Conservation (phyloP, 1,140 invertebrate genomes). For the Harpegnathos saltator region DNA sequence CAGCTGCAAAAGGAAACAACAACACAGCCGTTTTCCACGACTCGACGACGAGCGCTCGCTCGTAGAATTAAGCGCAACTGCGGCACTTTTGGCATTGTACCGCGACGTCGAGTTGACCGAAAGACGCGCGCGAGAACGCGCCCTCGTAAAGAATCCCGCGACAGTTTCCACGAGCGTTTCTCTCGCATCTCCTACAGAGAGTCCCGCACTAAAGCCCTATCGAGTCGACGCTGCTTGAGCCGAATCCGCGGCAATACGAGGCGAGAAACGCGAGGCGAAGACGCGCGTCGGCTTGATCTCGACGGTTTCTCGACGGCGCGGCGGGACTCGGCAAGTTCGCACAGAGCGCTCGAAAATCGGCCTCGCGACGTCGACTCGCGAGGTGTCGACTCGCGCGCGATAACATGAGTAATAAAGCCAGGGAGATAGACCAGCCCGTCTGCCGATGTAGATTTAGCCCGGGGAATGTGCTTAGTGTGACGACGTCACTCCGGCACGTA, state of each 20-base stretch:
- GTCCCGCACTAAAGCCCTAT: too few relatives aligned
- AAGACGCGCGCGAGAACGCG: constrained; percentile 10
- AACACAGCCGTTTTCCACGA: constrained; percentile 54
- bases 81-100: constrained; percentile 12
- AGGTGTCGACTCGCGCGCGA: background rate
- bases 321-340: background rate
- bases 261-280: background rate
- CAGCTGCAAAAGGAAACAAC: constrained; percentile 63
- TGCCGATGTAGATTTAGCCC: constrained; percentile 12
- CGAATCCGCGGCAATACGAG: too few relatives aligned
- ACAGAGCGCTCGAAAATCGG: background rate
- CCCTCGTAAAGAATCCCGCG: background rate
- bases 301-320: background rate
- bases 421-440: background rate
- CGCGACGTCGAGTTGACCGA: background rate
- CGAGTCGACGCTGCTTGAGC: too few relatives aligned
- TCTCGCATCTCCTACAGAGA: too few relatives aligned
- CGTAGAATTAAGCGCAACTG: constrained; percentile 47
- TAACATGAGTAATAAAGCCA: background rate
- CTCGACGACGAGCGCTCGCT: constrained; percentile 28
- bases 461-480: constrained; percentile 5
- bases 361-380: too few relatives aligned
- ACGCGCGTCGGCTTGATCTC: background rate
- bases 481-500: constrained; percentile 31
- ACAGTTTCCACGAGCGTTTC: background rate